Evolutionary conservation across 1,140 invertebrate species (phyloP), one percentile per base, ranked within the genome.

Genomic region (Trypoxylus dichotomus): DNA sequence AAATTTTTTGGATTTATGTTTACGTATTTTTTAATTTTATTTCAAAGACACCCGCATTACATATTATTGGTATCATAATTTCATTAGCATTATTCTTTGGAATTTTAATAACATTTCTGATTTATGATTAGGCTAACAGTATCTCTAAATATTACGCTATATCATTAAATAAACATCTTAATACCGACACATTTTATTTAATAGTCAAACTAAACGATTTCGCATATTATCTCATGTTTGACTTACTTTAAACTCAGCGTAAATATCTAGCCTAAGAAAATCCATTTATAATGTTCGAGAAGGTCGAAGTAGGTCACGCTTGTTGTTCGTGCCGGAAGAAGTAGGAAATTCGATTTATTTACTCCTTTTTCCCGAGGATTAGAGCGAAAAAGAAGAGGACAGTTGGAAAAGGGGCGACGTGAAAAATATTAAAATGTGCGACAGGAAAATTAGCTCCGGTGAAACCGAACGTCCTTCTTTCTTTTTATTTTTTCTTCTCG

Each of bases 261-360:
- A 27, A 63, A 63, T 27, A 63, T 63, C 0, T 63, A 63, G 19
- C 13, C 0, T 5, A 63, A 25, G 60, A 63, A 63, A 63, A 27
- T 63, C 60, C 6, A 63, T 63, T 63, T 63, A 63, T 63, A 63
- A 63, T 63, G 19, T 63, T 63, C 60, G 60, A 63, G 60, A 7
- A 63, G 1, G 21, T 24, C 24, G 5, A 63, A 63, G 60, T 63
- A 24, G 60, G 60, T 63, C 60, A 63, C 25, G 60, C 60, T 63
- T 25, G 21, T 63, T 63, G n/a, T 63, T 63, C 3, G 21, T 13
- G 60, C 60, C 19, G 13, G 43, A 47, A 1, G 43, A 63, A 11
- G 60, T 6, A 63, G 60, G 60, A 63, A 63, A 19, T 63, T 63
- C 60, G 19, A 63, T 63, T 63, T 63, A 63, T 24, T 63, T 27